Evolutionary conservation across 2,797 vertebrate genomes (phyloP), one percentile per base, ranked within the genome.

Genomic region (Morus bassanus): DNA sequence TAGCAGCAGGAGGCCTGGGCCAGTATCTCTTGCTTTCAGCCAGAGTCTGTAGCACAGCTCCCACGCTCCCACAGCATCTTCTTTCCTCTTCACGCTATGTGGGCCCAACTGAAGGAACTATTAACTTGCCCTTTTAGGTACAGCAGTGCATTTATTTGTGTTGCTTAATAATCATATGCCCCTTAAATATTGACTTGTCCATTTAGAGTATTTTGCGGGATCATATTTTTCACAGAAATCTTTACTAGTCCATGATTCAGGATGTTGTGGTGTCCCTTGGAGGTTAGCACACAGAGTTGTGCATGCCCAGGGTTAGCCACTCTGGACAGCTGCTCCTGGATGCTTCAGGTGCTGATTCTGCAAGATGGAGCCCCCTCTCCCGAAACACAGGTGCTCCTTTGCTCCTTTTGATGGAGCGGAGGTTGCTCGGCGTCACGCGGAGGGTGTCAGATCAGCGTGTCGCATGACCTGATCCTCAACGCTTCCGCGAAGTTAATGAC

Each of bases 31-130:
- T 84, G 25, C 23, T 73, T 50, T 64, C 18, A 25, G 22, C 10
- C 9, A 2, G 54, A 41, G n/a, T 23, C 37, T 67, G 61, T 61
- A 78, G 37, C 24, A 43, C 27, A 37, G 51, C 45, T 76, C 65
- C 68, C n/a, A 22, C 17, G 8, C 18, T 60, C 33, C 22, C 31
- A 13, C 17, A 8, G n/a, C 31, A 9, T 31, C 80, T 78, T 48
- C 13, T 61, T 65, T 41, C 16, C 15, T 45, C 31, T 56, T 43
- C 31, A 9, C 0, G 0, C 35, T 50, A 4, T 33, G 28, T 51
- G 50, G 25, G 24, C 60, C 48, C 37, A 35, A 22, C 37, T 17
- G 17, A 33, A 23, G 54, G 43, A n/a, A 33, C 39, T 18, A 8
- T 87, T 48, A 61, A 24, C 48, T n/a, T 70, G 31, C 41, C 13